Conservation (phyloP, 1,140 invertebrate species). For the Zaprionus kolodkinae region DNA sequence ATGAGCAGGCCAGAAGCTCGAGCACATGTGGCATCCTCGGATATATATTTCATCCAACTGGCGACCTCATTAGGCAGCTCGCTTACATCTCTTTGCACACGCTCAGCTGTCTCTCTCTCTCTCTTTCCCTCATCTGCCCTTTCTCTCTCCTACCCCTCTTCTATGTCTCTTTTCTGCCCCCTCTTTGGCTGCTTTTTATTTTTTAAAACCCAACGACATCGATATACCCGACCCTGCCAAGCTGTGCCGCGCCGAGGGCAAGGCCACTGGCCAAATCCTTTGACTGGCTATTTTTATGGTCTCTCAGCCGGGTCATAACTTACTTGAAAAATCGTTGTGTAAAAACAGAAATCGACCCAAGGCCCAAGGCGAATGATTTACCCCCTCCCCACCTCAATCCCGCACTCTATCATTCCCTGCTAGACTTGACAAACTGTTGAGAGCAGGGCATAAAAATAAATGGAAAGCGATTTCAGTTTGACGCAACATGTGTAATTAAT, state of each 20-base stretch:
- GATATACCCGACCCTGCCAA: not conserved
- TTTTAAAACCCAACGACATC: constrained; percentile 35
- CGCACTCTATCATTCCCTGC: not conserved
- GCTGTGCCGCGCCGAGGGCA: not conserved
- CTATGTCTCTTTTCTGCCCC: constrained; percentile 33
- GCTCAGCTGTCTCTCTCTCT: not conserved
- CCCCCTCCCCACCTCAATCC: not conserved
- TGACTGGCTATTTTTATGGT: constrained; percentile 32
- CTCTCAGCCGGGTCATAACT: constrained; percentile 45
- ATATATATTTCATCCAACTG: constrained; percentile 60
- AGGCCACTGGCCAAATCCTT: constrained; percentile 26
- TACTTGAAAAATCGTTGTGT: constrained; percentile 57
- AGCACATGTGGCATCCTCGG: constrained; percentile 42
- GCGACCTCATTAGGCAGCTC: constrained; percentile 55
- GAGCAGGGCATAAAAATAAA: constrained; percentile 69
- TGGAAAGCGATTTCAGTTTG: constrained; percentile 69
- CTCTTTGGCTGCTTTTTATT: constrained; percentile 27
- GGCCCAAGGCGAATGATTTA: constrained; percentile 40
- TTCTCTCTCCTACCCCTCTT: no score
- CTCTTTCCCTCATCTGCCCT: constrained; percentile 26
- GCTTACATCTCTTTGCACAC: not conserved
- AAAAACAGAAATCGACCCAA: constrained; percentile 39
- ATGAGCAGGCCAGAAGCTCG: not conserved
- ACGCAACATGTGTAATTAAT: constrained; percentile 80
- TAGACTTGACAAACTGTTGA: constrained; percentile 43